Percentiles rank a stretch among this genome's conserved stretches.
Conservation (phyloP, 2,888 invertebrate genomes). For the Serrognathus titanus region DNA sequence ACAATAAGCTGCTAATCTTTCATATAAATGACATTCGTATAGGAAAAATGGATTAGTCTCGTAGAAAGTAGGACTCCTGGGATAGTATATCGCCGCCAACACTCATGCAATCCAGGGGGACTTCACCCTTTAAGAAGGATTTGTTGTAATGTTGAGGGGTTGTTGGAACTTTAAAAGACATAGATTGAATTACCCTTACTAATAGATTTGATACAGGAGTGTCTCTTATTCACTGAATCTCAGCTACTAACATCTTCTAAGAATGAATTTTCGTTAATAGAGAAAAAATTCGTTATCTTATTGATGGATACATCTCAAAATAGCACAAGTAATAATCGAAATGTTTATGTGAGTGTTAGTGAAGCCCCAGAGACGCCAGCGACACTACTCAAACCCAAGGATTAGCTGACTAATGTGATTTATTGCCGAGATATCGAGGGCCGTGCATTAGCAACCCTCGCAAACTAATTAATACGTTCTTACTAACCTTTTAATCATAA, state of each 20-base stretch:
- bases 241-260: no score
- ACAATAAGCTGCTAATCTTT: constrained; percentile 15
- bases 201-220: background rate
- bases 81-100: constrained; percentile 46
- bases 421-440: constrained; percentile 46
- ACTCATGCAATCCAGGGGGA: constrained; percentile 39
- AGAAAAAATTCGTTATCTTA: no score
- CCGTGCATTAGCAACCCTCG: constrained; percentile 36
- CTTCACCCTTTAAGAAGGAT: constrained; percentile 34
- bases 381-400: constrained; percentile 38
- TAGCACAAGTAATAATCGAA: constrained; percentile 26
- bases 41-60: constrained; percentile 48
- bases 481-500: constrained; percentile 46
- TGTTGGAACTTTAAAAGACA: constrained; percentile 17
- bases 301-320: background rate
- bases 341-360: constrained; percentile 26
- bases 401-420: constrained; percentile 49
- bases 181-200: constrained; percentile 14
- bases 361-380: constrained; percentile 22
- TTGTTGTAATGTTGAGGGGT: constrained; percentile 32
- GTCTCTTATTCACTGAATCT: no score
- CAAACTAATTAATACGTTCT: constrained; percentile 47
- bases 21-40: constrained; percentile 48
- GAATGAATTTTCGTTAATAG: no score
- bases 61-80: constrained; percentile 40